phyloP scores from a whole-genome alignment of 2,797 vertebrate genomes.

The Sebastes baramenuke region DNA sequence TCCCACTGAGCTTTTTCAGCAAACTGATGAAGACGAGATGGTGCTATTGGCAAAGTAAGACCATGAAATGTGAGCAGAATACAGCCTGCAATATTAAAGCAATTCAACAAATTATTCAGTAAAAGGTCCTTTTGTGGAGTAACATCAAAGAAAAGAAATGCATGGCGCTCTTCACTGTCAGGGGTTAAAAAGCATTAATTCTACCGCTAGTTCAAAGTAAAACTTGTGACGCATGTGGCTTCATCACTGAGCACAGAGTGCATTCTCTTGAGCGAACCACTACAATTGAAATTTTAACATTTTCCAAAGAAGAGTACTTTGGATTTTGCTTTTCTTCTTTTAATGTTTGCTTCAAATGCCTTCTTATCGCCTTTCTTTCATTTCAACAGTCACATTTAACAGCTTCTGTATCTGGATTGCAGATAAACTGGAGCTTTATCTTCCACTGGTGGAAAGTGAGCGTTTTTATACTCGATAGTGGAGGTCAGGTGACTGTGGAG shows the following conservation, averaged over 20 bases:
- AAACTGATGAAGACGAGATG: not conserved
- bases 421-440: conserved; percentile 27
- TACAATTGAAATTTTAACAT: not conserved
- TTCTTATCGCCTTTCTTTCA: conserved; percentile 12
- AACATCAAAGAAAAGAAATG: conserved; percentile 6
- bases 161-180: not conserved
- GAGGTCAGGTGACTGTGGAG: not conserved
- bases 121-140: not conserved
- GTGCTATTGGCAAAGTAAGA: not conserved
- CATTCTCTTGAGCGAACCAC: not conserved
- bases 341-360: not conserved
- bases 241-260: not conserved
- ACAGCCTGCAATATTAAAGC: not conserved
- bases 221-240: not conserved
- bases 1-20: not conserved
- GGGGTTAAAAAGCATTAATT: not conserved
- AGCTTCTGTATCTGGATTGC: not conserved
- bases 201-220: not conserved
- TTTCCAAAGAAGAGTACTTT: not conserved
- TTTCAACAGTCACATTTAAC: not conserved
- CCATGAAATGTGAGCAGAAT: conserved; percentile 1
- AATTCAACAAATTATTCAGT: conserved; percentile 5
- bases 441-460: not conserved
- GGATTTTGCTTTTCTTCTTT: conserved; percentile 10
- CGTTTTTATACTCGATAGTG: not conserved